Conservation (phyloP, 2,797 vertebrate species). For the Gymnoscopelus microlampas region DNA sequence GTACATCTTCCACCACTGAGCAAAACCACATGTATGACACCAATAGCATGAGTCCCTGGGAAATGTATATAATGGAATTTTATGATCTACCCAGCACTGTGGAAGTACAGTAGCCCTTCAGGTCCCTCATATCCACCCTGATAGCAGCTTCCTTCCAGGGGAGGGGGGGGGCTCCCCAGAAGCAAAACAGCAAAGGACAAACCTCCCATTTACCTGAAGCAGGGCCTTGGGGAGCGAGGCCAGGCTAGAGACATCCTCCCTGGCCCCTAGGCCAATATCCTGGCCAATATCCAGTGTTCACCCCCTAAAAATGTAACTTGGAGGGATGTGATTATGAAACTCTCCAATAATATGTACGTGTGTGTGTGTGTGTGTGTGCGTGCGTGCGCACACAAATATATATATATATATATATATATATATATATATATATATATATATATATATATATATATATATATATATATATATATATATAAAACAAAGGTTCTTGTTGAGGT, state of each 20-base stretch:
- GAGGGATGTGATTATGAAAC: slow-evolving; percentile 8
- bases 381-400: no score
- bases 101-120: slow-evolving; percentile 6
- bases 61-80: not conserved
- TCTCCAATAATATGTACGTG: not conserved
- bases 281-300: slow-evolving; percentile 31
- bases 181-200: slow-evolving; percentile 21
- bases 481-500: no score
- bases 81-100: slow-evolving; percentile 11
- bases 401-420: not conserved
- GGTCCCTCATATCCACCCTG: slow-evolving; percentile 3
- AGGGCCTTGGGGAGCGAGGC: slow-evolving; percentile 23
- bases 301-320: slow-evolving; percentile 39
- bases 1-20: no score
- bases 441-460: no score
- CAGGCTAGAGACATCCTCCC: slow-evolving; percentile 40
- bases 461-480: no score
- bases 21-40: not conserved
- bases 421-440: not conserved
- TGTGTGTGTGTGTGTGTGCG: no score
- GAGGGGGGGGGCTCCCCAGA: slow-evolving; percentile 10
- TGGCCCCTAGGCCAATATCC: slow-evolving; percentile 46
- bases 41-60: not conserved
- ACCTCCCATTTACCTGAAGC: slow-evolving; percentile 33
- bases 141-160: slow-evolving; percentile 39